Base-by-base conservation (phyloP, 2,888 invertebrate genomes). In the Parochlus steinenii region DNA sequence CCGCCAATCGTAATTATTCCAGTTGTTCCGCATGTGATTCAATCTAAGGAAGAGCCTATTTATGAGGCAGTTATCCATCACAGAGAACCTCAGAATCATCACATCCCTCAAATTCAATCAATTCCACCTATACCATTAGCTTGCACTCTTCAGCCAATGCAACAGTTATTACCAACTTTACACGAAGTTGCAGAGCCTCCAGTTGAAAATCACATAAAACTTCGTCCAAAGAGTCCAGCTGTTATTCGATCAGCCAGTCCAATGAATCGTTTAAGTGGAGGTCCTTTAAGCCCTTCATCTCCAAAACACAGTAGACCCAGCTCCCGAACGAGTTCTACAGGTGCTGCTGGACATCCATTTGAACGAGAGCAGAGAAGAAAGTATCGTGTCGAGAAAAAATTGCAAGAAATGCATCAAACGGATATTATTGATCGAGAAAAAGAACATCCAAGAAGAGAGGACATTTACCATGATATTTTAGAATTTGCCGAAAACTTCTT, bases 401-500 rank as follows among this genome's bases (percentile, higher is more conserved):
- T 89, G 7, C 77, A 80, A 47, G 86, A 87, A 55, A 65, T 86
- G 53, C 79, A 79, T 45, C 74, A 62, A 54, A 42, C 59, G 26
- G 50, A 47, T 46, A 46, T 48, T 33, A 44, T 48, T 5, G 58
- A 59, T 51, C 56, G 26, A 15, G 53, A 54, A 42, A 57, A 53
- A 28, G 54, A 56, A 32, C 45, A 50, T 19, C 41, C 48, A 20
- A 52, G 46, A 10, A 59, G 67, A 14, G 71, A 72, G 31, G 73
- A 74, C 44, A 56, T 65, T 5, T 67, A 73, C 46, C 81, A 78
- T 51, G 87, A 90, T 51, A 78, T 93, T 53, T 64, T 85, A 0
- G 89, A 92, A 51, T 93, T 87, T 59, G 93, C 92, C n/a, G 85
- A 89, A 50, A 74, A 80, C 41, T 83, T 82, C 58, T 93, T 86